These are phyloP conservation scores for Gasterosteus nipponicus DNA, from an alignment of 2,113 vertebrate species.

Conservation along the genomic window DNA sequence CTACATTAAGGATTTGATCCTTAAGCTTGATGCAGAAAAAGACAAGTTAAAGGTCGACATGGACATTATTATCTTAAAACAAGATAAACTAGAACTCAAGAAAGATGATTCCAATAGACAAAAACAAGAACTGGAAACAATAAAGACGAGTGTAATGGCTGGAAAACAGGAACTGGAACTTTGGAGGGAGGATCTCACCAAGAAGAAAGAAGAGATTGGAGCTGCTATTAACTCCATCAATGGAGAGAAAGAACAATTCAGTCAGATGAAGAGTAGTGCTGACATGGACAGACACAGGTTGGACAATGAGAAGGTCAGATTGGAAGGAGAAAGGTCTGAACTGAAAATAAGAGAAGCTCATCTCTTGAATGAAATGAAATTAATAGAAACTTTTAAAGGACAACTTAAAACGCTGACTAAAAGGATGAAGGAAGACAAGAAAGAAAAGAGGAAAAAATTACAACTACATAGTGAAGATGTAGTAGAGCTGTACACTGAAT, in stretches of 20 bases:
- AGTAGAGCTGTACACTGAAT: accelerated
- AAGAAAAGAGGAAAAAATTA: background rate
- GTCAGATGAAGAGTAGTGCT: slow-evolving; percentile 4
- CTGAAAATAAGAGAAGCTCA: background rate
- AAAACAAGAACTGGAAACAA: too few relatives aligned
- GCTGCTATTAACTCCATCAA: background rate
- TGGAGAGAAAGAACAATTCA: slow-evolving; percentile 19
- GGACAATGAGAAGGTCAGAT: background rate
- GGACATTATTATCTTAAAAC: too few relatives aligned
- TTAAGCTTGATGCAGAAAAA: too few relatives aligned
- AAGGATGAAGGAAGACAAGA: background rate
- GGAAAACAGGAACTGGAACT: too few relatives aligned
- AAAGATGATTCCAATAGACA: too few relatives aligned
- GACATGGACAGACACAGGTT: background rate
- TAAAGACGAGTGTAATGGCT: too few relatives aligned
- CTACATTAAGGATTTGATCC: too few relatives aligned
- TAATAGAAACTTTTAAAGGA: too few relatives aligned
- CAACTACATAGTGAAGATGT: background rate
- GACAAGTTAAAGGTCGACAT: too few relatives aligned
- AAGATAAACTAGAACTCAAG: too few relatives aligned
- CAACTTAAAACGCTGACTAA: background rate
- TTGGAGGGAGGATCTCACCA: too few relatives aligned
- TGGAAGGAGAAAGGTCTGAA: background rate
- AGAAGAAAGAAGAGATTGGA: background rate
- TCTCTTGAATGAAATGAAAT: too few relatives aligned